Base-by-base conservation (phyloP, 2,888 invertebrate genomes). In the Orthosia gothica region DNA sequence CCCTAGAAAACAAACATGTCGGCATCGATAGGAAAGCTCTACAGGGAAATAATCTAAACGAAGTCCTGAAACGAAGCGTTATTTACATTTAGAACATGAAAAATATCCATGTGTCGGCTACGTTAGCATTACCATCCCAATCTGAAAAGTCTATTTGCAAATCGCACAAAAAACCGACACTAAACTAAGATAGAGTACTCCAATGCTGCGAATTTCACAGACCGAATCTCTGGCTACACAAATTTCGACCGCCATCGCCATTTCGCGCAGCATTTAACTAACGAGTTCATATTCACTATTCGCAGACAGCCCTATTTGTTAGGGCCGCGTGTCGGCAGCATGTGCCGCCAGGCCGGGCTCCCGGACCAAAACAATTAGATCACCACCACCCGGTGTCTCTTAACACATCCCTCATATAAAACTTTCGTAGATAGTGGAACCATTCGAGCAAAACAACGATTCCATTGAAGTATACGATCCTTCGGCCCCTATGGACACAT, bases 291-390 rank as follows among this genome's bases (percentile, higher is more conserved):
- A 91, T 91, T 88, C 88, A 89, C 87, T 87, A 86, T 86, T 72
- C 81, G 87, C 86, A 82, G 92, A 87, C 94, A 94, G 87, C 93
- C 94, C 94, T 94, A 93, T 92, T 89, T 83, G 88, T 90, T 88
- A 87, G 87, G 81, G 76, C 84, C 82, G 83, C 83, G 82, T 85
- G 89, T 91, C 91, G 85, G 87, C 89, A 89, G 89, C 94, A 93
- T 91, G 90, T 93, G 93, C 91, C 88, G 82, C 79, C 89, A 78
- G 79, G 84, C 84, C 73, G 76, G 67, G 50, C 73, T 74, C 73
- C 84, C 87, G 88, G 91, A 92, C 90, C 91, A 92, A 93, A 94
- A 94, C 94, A 95, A 95, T 95, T 93, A 93, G 90, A 93, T 92
- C 91, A 90, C 90, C 90, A 89, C 89, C 92, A 87, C 71, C 84